Base-by-base conservation (phyloP, 2,888 invertebrate genomes). In the Rhodophaea formosa region DNA sequence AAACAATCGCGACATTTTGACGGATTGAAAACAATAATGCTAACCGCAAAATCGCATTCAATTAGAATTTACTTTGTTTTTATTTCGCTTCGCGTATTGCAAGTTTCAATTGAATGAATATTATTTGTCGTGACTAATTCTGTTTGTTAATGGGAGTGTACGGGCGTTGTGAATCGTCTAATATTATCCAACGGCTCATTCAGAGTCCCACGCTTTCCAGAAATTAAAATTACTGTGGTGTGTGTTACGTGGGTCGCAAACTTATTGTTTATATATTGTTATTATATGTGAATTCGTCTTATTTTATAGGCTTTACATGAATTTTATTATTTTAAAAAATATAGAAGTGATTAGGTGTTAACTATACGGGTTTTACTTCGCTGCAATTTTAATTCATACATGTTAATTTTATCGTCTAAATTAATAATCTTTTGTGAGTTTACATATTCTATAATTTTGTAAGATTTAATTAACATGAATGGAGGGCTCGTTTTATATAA, bases 141-240 rank as follows among this genome's bases (percentile, higher is more conserved):
- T 10, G 16, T 51, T 51, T 35, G 29, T 51, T 32, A 51, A 51
- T 51, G 51, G 32, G 15, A 29, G 17, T 29, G 53, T 42, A 43
- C 15, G 15, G 35, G 42, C 23, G 15, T 53, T 53, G 43, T 53
- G 43, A 53, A 53, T 15, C 15, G 43, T 23, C 53, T 53, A 53
- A 43, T 15, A 43, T 44, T 53, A 53, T 53, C 43, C 43, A 43
- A 29, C 29, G 43, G 14, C 43, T 44, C 44, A 53, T 53, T 44
- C 42, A 30, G 8, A 30, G 44, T 53, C 53, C 53, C 43, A 53
- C 53, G 53, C 53, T 53, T 53, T 53, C 53, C 53, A 53, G 53
- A 44, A 53, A 53, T 43, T 44, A 44, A 44, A 46, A 32, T 8
- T 30, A 12, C 39, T 1, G 12, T 12, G 39, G 39, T 39, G 39